Evolutionary conservation across 2,113 vertebrate genomes (phyloP).

Genomic region (Anhinga rufa): DNA sequence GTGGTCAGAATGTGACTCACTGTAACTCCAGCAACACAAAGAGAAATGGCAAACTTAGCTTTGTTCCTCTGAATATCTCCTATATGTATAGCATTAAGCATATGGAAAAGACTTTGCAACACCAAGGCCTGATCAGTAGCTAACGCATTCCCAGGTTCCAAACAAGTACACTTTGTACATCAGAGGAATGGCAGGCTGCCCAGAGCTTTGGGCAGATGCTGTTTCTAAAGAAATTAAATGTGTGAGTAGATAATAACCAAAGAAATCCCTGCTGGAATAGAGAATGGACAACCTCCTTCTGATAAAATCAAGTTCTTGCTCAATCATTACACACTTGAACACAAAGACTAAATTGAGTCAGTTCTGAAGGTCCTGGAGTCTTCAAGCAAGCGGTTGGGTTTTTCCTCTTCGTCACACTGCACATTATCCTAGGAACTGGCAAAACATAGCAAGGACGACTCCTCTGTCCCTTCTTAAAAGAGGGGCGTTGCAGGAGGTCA

Average conservation of each 20-base stretch:
- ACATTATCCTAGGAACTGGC: not conserved
- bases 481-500: not conserved
- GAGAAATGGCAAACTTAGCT: not conserved
- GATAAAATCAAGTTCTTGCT: constrained; percentile 62
- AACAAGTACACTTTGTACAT: constrained; percentile 61
- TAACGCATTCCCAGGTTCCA: constrained; percentile 53
- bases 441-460: not conserved
- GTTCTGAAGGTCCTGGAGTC: constrained; percentile 18
- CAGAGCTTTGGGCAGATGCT: constrained; percentile 60
- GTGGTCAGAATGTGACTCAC: not conserved
- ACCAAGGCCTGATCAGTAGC: constrained; percentile 36
- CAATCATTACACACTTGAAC: constrained; percentile 26
- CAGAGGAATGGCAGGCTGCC: constrained; percentile 53
- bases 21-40: not conserved
- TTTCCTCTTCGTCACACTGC: not conserved
- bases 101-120: constrained; percentile 16
- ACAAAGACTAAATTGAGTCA: not conserved
- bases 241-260: constrained; percentile 59
- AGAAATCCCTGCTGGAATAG: constrained; percentile 56
- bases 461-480: not conserved
- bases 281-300: constrained; percentile 49
- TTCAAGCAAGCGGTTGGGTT: not conserved
- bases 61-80: not conserved
- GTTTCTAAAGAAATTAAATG: constrained; percentile 66
- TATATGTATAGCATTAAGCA: not conserved